phyloP scores from a whole-genome alignment of 35 echinoderm and acorn worm genomes.

The Hemicentrotus pulcherrimus region DNA sequence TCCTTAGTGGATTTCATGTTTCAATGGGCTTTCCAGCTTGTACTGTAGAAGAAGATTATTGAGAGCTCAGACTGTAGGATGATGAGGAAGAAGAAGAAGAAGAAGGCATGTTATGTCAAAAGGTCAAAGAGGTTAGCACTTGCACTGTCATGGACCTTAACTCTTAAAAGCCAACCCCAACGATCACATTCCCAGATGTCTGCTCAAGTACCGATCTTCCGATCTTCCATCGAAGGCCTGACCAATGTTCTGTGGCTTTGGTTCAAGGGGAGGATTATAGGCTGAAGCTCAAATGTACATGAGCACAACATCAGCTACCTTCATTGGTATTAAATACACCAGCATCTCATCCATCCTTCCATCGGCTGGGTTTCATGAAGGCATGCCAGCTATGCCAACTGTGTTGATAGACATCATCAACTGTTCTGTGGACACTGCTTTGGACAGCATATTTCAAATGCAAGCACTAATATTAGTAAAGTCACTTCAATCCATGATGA shows the following conservation, averaged over 20 bases:
- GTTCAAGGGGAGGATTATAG: neutral
- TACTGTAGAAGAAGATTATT: neutral
- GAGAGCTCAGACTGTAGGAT: neutral
- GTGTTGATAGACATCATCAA: neutral
- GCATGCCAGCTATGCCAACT: neutral
- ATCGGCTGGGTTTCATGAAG: neutral
- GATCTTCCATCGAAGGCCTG: neutral
- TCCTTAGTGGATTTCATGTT: neutral
- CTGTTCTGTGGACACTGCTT: neutral
- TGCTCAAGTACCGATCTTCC: neutral
- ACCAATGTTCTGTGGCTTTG: neutral
- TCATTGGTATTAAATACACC: neutral
- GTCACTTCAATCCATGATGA: neutral
- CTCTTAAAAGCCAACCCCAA: neutral
- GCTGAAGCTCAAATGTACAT: neutral
- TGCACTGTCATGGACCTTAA: slow-evolving; percentile 32
- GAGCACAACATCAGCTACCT: neutral
- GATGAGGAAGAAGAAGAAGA: neutral
- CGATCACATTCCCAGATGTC: neutral
- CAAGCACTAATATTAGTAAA: neutral
- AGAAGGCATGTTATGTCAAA: neutral
- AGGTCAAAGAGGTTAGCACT: slow-evolving; percentile 26
- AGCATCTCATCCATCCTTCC: neutral
- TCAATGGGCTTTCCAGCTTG: neutral
- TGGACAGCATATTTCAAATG: neutral